A percentile compares a stretch with the other conserved stretches of the same genome.
Evolutionary conservation across 2,113 vertebrate genomes (phyloP).

Genomic region (Buteo buteo): DNA sequence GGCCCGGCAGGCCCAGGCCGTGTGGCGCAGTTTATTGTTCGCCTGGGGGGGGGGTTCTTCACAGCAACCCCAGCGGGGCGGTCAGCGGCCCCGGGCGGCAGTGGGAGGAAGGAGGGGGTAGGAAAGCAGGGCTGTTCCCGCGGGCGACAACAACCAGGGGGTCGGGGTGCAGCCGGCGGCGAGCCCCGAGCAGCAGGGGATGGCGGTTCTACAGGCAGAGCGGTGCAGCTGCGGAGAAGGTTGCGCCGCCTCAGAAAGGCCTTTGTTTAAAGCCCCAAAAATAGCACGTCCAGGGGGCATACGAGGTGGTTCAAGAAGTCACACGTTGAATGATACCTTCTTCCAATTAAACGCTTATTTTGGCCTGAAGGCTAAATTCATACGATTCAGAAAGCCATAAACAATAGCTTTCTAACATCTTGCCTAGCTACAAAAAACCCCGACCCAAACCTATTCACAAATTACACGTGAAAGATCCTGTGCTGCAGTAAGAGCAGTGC

Average conservation of each 20-base stretch:
- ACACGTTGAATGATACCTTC: rapidly evolving
- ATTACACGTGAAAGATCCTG: background rate
- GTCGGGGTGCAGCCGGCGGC: background rate
- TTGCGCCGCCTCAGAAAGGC: rapidly evolving
- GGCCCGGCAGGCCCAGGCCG: background rate
- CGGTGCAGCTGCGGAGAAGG: background rate
- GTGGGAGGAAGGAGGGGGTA: background rate
- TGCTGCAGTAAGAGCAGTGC: background rate
- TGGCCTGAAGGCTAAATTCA: background rate
- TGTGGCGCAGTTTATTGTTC: background rate
- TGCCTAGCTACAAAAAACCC: background rate
- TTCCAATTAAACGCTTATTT: background rate
- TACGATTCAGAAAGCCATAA: background rate
- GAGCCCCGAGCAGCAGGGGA: rapidly evolving
- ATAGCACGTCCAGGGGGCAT: background rate
- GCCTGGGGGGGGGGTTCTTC: background rate
- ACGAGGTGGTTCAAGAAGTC: background rate
- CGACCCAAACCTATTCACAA: too few species aligned
- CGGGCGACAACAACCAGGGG: background rate
- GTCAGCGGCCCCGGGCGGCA: background rate
- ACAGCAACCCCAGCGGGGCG: background rate
- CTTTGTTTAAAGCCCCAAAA: background rate
- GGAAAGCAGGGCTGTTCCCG: background rate
- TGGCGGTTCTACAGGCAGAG: rapidly evolving
- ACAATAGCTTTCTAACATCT: background rate